Base-by-base conservation (phyloP, 2,113 vertebrate genomes). In the Zosterops borbonicus region DNA sequence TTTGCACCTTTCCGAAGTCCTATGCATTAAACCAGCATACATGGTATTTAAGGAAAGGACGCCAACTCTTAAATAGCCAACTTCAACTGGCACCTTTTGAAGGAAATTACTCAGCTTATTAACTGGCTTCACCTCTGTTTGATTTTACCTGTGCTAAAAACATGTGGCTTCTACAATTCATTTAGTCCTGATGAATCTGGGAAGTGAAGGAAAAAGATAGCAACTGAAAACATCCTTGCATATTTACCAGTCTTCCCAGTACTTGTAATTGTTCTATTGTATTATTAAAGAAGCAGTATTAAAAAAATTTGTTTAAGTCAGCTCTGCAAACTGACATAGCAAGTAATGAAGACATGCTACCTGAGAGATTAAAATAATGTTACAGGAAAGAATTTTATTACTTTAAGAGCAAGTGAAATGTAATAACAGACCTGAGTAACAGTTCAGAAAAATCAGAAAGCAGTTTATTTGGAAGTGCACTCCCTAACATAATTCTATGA, bases 121-220 rank as follows among this genome's bases (percentile, higher is more conserved):
- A 65, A 91, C 6, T 81, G 60, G 17, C 79, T 93, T 37, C 47
- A 92, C 53, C 80, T 96, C 76, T 89, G 39, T 63, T 71, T 67
- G 50, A 80, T 92, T 94, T 93, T 80, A 92, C 64, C 79, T 80
- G 75, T 47, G 52, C 93, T 93, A 93, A 93, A 88, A 92, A 86
- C 47, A 93, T 33, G 24, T 73, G 77, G 73, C 67, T 90, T 93
- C 93, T 83, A 87, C 75, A 70, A 63, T 75, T 91, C 85, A 76
- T 76, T 82, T 56, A 92, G 33, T 60, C 53, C 64, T 76, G 22
- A 31, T 56, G 52, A 49, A 70, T 87, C 63, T 88, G 58, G 83
- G 73, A 95, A 94, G 60, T 50, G 83, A 89, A 87, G 69, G 65
- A 83, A 65, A 80, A 81, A 67, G 42, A 52, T 9, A 86, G 50